phyloP scores from a whole-genome alignment of 1,140 invertebrate species.

The Hylaeus anthracinus region DNA sequence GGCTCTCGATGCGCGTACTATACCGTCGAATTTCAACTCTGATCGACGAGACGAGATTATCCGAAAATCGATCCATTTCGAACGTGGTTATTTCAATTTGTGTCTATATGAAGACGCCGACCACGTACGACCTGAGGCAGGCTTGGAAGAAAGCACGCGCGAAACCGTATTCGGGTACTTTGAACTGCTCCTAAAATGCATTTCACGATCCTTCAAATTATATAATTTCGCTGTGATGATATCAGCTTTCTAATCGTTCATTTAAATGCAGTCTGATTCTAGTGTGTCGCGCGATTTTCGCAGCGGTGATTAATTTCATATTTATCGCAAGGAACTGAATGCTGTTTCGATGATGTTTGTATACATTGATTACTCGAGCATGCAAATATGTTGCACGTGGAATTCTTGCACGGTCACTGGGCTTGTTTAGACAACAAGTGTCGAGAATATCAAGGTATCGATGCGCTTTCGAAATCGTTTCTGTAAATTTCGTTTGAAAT shows the following conservation, averaged over 20 bases:
- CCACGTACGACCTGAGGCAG: slow-evolving; percentile 61
- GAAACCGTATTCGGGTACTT: slow-evolving; percentile 63
- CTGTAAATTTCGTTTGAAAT: too few species aligned
- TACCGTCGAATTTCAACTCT: neutral
- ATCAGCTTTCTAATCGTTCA: too few species aligned
- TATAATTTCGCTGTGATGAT: neutral
- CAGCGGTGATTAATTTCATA: neutral
- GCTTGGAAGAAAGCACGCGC: slow-evolving; percentile 62
- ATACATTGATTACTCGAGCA: neutral
- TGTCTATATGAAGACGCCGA: slow-evolving; percentile 64
- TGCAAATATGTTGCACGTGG: slow-evolving; percentile 6
- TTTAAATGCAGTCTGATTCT: too few species aligned
- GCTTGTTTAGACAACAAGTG: neutral
- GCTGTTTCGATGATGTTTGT: neutral
- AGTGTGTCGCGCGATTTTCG: neutral
- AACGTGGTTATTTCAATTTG: slow-evolving; percentile 6
- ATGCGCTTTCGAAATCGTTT: neutral
- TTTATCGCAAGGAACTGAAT: neutral
- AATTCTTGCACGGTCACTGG: neutral
- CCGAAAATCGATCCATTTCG: neutral
- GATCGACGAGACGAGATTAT: neutral
- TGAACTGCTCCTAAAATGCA: neutral
- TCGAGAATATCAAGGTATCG: neutral
- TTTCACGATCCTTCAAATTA: slow-evolving; percentile 1
- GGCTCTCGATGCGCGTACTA: slow-evolving; percentile 10